Evolutionary conservation across 2,888 invertebrate species (phyloP).

Genomic region (Caprella mutica): DNA sequence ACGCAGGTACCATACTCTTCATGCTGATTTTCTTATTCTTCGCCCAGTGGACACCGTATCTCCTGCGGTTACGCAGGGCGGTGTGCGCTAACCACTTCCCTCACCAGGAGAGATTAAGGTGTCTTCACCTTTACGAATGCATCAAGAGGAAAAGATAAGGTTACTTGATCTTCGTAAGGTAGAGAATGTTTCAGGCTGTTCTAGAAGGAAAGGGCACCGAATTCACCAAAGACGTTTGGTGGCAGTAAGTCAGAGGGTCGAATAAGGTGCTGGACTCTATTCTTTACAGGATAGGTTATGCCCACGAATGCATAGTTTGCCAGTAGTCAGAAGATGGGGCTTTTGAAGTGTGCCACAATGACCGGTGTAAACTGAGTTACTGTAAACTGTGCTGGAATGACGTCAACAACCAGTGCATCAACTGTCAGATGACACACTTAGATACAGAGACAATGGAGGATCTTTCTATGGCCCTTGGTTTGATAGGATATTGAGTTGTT

Average conservation of each 20-base stretch:
- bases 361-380: neutral
- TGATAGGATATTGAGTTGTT: no score
- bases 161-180: neutral
- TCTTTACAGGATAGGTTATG: neutral
- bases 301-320: neutral
- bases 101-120: neutral
- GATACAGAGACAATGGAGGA: no score
- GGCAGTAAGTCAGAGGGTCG: neutral
- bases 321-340: neutral
- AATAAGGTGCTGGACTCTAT: neutral
- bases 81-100: neutral
- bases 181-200: neutral
- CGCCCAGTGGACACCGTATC: slow-evolving; percentile 2
- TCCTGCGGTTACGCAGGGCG: neutral
- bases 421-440: neutral
- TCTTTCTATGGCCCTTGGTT: no score
- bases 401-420: neutral
- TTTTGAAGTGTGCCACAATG: neutral
- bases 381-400: neutral
- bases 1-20: neutral
- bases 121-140: slow-evolving; percentile 1
- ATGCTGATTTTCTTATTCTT: neutral
- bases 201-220: neutral
- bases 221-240: neutral
- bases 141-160: neutral